phyloP scores from a whole-genome alignment of 2,888 invertebrate genomes.

The Dolomedes plantarius region DNA sequence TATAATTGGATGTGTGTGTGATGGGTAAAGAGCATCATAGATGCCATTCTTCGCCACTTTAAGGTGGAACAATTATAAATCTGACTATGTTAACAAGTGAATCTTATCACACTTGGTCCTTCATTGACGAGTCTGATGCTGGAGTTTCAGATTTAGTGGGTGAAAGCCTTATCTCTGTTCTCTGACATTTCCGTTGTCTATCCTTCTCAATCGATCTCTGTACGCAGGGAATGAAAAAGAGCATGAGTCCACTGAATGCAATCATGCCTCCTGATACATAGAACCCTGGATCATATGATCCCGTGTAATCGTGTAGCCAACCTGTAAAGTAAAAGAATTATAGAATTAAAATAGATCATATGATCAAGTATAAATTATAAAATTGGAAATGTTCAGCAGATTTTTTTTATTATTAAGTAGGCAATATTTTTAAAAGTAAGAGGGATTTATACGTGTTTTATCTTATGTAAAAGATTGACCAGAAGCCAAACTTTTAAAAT shows the following conservation, averaged over 20 bases:
- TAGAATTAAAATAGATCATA: too few relatives aligned
- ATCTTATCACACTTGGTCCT: conserved; percentile 36
- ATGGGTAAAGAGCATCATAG: neutral
- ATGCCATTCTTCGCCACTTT: neutral
- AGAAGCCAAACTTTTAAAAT: too few relatives aligned
- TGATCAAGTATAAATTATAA: too few relatives aligned
- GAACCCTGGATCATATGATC: conserved; percentile 91
- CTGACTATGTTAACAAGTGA: neutral
- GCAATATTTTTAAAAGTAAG: too few relatives aligned
- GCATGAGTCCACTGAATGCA: conserved; percentile 89
- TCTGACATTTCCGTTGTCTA: neutral
- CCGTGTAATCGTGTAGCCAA: conserved; percentile 85
- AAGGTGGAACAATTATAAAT: too few relatives aligned
- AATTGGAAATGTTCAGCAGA: too few relatives aligned
- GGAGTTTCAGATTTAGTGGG: conserved; percentile 15
- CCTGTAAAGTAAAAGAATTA: conserved; percentile 81
- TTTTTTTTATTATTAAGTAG: too few relatives aligned
- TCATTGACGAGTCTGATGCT: neutral
- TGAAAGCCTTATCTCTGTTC: neutral
- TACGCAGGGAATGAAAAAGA: conserved; percentile 86
- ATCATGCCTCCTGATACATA: conserved; percentile 90
- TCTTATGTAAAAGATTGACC: too few relatives aligned
- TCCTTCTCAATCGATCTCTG: neutral
- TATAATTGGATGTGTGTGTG: neutral
- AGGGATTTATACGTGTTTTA: too few relatives aligned